Conservation (phyloP, 2,888 invertebrate genomes). For the Aethes cnicana region DNA sequence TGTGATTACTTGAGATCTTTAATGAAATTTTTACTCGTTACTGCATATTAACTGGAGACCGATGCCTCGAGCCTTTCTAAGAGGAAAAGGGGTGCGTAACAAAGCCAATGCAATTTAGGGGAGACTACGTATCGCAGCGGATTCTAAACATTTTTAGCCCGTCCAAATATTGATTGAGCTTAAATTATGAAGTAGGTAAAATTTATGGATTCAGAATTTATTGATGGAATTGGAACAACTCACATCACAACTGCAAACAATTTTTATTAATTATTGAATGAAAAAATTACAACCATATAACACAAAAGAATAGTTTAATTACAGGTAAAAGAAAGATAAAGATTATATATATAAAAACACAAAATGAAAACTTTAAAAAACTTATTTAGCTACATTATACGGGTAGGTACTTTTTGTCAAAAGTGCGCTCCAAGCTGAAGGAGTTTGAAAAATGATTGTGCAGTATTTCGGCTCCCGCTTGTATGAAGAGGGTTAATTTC, state of each 20-base stretch:
- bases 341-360: no score
- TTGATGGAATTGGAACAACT: no score
- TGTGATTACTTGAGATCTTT: constrained; percentile 1
- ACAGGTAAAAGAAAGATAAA: no score
- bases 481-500: constrained; percentile 43
- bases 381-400: no score
- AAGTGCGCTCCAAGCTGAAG: constrained; percentile 35
- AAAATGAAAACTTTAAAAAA: neutral
- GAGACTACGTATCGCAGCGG: constrained; percentile 19
- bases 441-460: constrained; percentile 39
- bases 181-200: no score
- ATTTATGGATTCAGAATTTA: no score
- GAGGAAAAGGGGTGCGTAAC: constrained; percentile 27
- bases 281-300: no score
- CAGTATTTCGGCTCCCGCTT: constrained; percentile 34
- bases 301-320: no score
- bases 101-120: constrained; percentile 30
- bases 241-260: no score
- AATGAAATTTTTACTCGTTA: constrained; percentile 30
- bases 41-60: constrained; percentile 25
- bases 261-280: no score
- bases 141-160: constrained; percentile 19
- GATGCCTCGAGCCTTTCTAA: constrained; percentile 22
- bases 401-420: no score
- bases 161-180: neutral